phyloP scores from a whole-genome alignment of 2,797 vertebrate species.

The Acrossocheilus wenchowensis region DNA sequence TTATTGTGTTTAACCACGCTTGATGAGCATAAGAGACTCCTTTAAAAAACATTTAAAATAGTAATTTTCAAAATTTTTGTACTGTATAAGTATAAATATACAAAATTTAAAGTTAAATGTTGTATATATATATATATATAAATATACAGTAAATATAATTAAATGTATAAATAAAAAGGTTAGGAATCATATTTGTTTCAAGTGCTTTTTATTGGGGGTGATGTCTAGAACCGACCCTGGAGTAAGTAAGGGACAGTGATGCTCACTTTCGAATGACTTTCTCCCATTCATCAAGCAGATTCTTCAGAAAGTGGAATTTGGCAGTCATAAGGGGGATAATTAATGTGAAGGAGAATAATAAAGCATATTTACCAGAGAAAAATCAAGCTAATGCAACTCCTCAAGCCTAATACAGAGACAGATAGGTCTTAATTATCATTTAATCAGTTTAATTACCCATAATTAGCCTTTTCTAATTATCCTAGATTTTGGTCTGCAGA shows the following conservation, averaged over 20 bases:
- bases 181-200: too few species aligned
- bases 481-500: constrained; percentile 69
- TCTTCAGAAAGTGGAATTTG: constrained; percentile 21
- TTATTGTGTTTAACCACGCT: too few species aligned
- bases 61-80: too few species aligned
- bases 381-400: constrained; percentile 63
- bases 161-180: too few species aligned
- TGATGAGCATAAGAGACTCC: too few species aligned
- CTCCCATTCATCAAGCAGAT: background rate
- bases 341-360: constrained; percentile 19
- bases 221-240: too few species aligned
- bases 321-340: constrained; percentile 17
- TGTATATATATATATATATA: too few species aligned
- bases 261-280: background rate
- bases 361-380: constrained; percentile 31
- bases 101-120: too few species aligned
- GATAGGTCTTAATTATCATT: constrained; percentile 59
- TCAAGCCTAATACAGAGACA: constrained; percentile 60
- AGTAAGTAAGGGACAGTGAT: background rate
- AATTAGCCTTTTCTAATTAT: constrained; percentile 69
- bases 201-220: too few species aligned
- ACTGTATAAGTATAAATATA: too few species aligned
- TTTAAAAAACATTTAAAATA: too few species aligned
- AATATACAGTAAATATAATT: too few species aligned
- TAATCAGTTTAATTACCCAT: constrained; percentile 70